These are phyloP conservation scores for Bolinopsis microptera DNA, from an alignment of 37 sponge, comb jelly and placozoan genomes.

Conservation along the genomic window DNA sequence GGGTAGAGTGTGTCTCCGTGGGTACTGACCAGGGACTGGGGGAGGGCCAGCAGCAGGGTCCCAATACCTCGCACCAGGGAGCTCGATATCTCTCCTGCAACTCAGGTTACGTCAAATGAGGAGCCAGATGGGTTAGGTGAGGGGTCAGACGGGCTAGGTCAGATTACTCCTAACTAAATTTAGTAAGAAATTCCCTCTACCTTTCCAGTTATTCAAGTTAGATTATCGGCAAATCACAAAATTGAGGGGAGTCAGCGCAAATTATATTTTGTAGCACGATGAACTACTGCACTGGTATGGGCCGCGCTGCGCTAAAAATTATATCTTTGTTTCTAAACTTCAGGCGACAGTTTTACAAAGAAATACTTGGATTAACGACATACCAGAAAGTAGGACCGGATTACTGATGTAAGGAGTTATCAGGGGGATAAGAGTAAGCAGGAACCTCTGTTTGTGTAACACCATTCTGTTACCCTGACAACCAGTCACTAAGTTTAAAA, in stretches of 20 bases:
- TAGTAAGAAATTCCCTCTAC: no score
- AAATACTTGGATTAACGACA: constrained; percentile 25
- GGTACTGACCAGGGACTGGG: constrained; percentile 26
- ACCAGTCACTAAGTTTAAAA: neutral
- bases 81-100: neutral
- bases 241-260: no score
- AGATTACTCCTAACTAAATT: no score
- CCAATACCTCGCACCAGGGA: constrained; percentile 23
- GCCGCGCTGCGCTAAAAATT: no score
- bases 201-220: no score
- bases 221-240: no score
- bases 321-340: no score
- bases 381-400: neutral
- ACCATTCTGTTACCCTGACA: constrained; percentile 15
- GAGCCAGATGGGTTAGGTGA: no score
- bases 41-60: neutral
- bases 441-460: constrained; percentile 29
- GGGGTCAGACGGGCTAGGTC: no score
- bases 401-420: neutral
- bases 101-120: neutral
- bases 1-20: constrained; percentile 38
- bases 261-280: no score
- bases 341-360: no score
- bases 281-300: no score
- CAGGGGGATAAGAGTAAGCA: neutral